phyloP scores from a whole-genome alignment of 2,888 invertebrate genomes.

The Laothoe populi region DNA sequence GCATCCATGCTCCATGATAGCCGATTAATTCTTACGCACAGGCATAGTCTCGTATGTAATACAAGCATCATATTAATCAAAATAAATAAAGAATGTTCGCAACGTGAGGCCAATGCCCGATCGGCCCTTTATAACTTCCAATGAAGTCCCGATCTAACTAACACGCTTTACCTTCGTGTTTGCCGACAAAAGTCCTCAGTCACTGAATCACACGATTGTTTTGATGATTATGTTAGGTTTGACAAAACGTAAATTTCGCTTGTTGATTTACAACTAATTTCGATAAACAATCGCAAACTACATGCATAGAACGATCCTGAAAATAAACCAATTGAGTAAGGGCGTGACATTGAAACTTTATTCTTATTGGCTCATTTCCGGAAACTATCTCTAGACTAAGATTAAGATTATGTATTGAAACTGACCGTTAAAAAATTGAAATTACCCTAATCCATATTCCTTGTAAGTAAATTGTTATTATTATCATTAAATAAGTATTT shows the following conservation, averaged over 20 bases:
- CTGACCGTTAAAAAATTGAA: too few species aligned
- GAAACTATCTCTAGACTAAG: too few species aligned
- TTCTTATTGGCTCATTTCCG: too few species aligned
- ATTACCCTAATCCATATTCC: too few species aligned
- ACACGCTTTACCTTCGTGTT: conserved; percentile 24
- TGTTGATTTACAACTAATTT: background rate
- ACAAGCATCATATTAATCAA: conserved; percentile 1
- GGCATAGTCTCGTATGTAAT: background rate
- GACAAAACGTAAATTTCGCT: background rate
- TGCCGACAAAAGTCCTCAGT: conserved; percentile 16
- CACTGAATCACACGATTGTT: conserved; percentile 18
- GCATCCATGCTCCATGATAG: background rate
- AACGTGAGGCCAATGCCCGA: conserved; percentile 68
- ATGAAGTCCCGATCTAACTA: conserved; percentile 24
- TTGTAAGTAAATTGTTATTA: too few species aligned
- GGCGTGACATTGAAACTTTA: too few species aligned
- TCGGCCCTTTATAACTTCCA: conserved; percentile 51
- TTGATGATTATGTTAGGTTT: conserved; percentile 2
- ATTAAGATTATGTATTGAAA: too few species aligned
- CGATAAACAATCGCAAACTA: too few species aligned
- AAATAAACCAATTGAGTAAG: too few species aligned
- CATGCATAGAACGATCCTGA: too few species aligned
- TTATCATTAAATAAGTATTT: too few species aligned
- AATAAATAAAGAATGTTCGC: conserved; percentile 44
- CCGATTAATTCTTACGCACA: background rate